Evolutionary conservation across 2,888 invertebrate genomes (phyloP), one percentile per base, ranked within the genome.

Genomic region (Lasiommata megera): DNA sequence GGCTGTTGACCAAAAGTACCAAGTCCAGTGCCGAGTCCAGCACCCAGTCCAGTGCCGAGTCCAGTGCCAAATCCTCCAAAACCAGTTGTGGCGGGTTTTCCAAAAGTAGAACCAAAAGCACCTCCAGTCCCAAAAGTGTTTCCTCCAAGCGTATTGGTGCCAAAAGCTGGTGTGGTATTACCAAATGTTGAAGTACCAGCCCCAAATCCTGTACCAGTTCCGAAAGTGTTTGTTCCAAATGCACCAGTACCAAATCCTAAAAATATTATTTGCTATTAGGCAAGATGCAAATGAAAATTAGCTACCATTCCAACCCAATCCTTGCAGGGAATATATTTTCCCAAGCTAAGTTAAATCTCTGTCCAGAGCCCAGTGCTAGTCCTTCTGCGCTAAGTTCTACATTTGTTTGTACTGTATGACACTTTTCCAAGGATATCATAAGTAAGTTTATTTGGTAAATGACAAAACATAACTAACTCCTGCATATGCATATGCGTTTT

Each of bases 1-100:
- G 65, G 89, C 69, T 74, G 91, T 68, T 88, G 87, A 34, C 88
- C 92, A 69, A 93, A 92, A 40, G 82, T 81, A 0, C 92, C 88
- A 60, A 91, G 82, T 16, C 43, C 43, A 43, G 43, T 74, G 0
- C 83, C 84, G 69, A 88, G 31, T 31, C n/a, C n/a, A 40, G 82
- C 81, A 0, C 92, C 88, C 59, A 91, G 82, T 16, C 43, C 43
- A 43, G 43, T 74, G 0, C 83, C 84, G 69, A 88, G 34, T 34
- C 80, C 82, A 72, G 88, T 74, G 0, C 83, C 84, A 69, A 88
- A 87, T 9, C 87, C 86, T 58, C 90, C 88, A 76, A 92, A 92
- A 31, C 91, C 85, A 63, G 82, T 77, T 8, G 79, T 74, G 34
- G 76, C 73, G 29, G 84, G 82, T 66, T 85, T 88, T 3, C 92